Percentiles rank a stretch among this genome's conserved stretches.
phyloP scores from a whole-genome alignment of 2,113 vertebrate genomes.

The Hippocampus barbouri region DNA sequence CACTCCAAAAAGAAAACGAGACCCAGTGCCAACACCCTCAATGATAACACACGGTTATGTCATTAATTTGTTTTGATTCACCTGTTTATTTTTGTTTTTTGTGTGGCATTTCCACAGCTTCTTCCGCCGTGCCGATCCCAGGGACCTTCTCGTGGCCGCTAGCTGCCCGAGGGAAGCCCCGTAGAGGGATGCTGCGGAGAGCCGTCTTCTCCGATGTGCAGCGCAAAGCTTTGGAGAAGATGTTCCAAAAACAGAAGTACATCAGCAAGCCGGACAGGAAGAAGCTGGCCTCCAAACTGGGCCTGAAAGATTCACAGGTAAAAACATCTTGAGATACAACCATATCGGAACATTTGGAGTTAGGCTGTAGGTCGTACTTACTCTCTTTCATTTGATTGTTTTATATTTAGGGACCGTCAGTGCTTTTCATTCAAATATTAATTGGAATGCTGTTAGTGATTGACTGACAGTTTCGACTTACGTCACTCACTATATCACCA shows the following conservation, averaged over 20 bases:
- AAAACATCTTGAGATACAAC: background rate
- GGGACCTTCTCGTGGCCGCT: slow-evolving; percentile 96
- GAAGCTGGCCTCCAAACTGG: slow-evolving; percentile 89
- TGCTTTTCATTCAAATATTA: too few relatives aligned
- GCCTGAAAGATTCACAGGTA: slow-evolving; percentile 96
- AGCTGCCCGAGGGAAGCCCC: slow-evolving; percentile 87
- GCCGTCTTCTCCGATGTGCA: slow-evolving; percentile 97
- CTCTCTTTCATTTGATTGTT: background rate
- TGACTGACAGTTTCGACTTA: background rate
- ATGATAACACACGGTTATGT: slow-evolving; percentile 1
- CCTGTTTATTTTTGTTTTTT: background rate
- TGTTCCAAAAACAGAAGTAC: slow-evolving; percentile 99
- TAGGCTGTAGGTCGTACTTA: too few relatives aligned
- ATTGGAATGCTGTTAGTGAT: too few relatives aligned
- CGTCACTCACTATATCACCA: background rate
- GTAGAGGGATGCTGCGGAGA: slow-evolving; percentile 91
- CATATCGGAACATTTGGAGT: too few relatives aligned
- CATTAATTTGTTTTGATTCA: background rate
- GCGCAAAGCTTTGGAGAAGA: slow-evolving; percentile 95
- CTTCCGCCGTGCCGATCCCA: slow-evolving; percentile 90
- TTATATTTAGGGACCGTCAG: background rate
- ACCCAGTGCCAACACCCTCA: slow-evolving; percentile 31
- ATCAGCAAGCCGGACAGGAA: slow-evolving; percentile 98
- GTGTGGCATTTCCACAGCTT: slow-evolving; percentile 58
- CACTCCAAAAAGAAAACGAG: slow-evolving; percentile 53